phyloP scores from a whole-genome alignment of 2,797 vertebrate genomes.

The Enteromius treurensis region DNA sequence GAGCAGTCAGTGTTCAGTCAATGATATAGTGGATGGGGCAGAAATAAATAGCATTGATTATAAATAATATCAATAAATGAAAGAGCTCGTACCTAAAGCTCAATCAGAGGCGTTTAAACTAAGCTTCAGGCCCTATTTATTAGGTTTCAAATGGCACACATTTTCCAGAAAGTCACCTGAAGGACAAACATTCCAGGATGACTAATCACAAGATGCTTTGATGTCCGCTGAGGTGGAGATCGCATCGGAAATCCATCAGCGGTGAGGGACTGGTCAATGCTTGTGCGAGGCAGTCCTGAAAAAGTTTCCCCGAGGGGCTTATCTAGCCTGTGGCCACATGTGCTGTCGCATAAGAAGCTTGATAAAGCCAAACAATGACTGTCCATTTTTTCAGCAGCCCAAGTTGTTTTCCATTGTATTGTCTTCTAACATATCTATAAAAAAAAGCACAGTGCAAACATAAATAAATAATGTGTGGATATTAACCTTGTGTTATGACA shows the following conservation, averaged over 20 bases:
- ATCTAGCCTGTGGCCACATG: slow-evolving; percentile 6
- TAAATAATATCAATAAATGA: not conserved
- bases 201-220: slow-evolving; percentile 30
- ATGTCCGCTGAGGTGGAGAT: slow-evolving; percentile 46
- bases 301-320: slow-evolving; percentile 6
- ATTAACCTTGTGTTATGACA: no score
- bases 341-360: not conserved
- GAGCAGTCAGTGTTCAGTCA: slow-evolving; percentile 12
- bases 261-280: slow-evolving; percentile 4
- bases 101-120: not conserved
- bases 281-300: not conserved
- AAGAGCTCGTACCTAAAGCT: not conserved
- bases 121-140: not conserved
- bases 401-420: not conserved
- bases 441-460: not conserved
- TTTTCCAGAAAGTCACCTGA: slow-evolving; percentile 30
- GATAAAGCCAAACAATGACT: not conserved
- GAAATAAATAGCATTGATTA: slow-evolving; percentile 15
- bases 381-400: not conserved
- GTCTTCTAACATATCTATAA: not conserved
- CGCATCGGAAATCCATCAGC: slow-evolving; percentile 20
- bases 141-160: no score
- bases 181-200: slow-evolving; percentile 34
- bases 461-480: not conserved
- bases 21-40: not conserved